Conservation (phyloP, 2,797 vertebrate genomes). For the Vultur gryphus region DNA sequence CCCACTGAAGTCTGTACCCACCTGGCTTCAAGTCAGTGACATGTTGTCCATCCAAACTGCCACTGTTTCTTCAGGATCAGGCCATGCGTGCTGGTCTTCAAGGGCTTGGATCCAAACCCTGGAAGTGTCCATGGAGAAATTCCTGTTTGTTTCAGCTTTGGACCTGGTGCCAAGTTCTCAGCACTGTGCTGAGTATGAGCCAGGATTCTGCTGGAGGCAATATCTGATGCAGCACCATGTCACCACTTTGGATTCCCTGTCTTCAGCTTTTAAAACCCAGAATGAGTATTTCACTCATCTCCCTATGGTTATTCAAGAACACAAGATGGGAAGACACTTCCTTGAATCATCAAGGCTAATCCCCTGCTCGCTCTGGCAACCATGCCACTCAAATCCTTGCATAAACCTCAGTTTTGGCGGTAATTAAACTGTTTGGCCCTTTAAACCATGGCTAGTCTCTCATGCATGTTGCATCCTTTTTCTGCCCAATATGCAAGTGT, state of each 20-base stretch:
- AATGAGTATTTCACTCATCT: neutral
- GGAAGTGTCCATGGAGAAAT: neutral
- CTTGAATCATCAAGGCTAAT: neutral
- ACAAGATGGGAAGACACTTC: neutral
- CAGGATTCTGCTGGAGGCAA: constrained; percentile 13
- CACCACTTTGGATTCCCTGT: neutral
- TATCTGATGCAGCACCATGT: neutral
- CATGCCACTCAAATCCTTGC: neutral
- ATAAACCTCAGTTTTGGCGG: neutral
- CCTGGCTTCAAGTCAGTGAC: neutral
- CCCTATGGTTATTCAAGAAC: neutral
- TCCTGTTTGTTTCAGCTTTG: constrained; percentile 23
- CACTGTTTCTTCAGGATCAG: neutral
- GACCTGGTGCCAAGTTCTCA: constrained; percentile 7
- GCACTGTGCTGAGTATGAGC: neutral
- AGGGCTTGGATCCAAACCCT: neutral
- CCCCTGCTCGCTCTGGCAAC: neutral
- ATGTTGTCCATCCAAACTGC: neutral
- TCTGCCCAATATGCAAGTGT: neutral
- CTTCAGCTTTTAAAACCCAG: neutral
- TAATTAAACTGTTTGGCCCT: constrained; percentile 22
- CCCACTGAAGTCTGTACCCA: neutral
- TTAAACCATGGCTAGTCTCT: neutral
- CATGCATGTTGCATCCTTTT: neutral
- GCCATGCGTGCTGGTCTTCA: neutral